Conservation (phyloP, 2,888 invertebrate species). For the Drosophila recens region DNA sequence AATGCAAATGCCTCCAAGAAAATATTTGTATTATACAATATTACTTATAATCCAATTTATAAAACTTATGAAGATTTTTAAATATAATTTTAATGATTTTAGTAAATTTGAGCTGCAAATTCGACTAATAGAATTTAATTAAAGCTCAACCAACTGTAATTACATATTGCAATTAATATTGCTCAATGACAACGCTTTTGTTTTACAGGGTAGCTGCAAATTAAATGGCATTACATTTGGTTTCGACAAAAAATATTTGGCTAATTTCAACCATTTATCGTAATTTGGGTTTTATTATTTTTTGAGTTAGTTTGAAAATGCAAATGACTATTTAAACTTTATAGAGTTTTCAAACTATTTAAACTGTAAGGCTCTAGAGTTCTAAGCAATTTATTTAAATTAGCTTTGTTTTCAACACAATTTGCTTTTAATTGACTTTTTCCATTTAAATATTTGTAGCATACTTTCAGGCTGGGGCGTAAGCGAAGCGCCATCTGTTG, state of each 20-base stretch:
- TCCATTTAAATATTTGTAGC: not conserved
- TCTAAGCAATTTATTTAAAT: not conserved
- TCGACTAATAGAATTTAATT: not conserved
- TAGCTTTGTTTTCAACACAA: not conserved
- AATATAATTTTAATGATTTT: too few relatives aligned
- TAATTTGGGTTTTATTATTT: not conserved
- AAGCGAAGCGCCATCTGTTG: constrained; percentile 67
- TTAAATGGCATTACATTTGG: constrained; percentile 20
- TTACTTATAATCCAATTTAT: not conserved
- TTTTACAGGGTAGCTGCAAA: constrained; percentile 3
- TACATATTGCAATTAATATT: constrained; percentile 8
- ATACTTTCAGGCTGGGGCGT: not conserved
- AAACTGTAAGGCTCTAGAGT: not conserved
- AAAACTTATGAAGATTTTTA: not conserved
- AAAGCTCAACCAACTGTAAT: not conserved
- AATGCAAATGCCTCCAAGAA: constrained; percentile 16
- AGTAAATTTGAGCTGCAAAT: not conserved
- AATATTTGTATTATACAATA: not conserved
- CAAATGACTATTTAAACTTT: not conserved
- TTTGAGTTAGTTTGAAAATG: not conserved
- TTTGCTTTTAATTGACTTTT: not conserved
- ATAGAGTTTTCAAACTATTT: not conserved
- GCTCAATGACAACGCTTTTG: not conserved
- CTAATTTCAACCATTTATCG: constrained; percentile 8
- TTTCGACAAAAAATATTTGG: not conserved